Percentiles rank a stretch among this genome's conserved stretches.
Conservation (phyloP, 2,113 vertebrate species). For the Lepisosteus osseus region DNA sequence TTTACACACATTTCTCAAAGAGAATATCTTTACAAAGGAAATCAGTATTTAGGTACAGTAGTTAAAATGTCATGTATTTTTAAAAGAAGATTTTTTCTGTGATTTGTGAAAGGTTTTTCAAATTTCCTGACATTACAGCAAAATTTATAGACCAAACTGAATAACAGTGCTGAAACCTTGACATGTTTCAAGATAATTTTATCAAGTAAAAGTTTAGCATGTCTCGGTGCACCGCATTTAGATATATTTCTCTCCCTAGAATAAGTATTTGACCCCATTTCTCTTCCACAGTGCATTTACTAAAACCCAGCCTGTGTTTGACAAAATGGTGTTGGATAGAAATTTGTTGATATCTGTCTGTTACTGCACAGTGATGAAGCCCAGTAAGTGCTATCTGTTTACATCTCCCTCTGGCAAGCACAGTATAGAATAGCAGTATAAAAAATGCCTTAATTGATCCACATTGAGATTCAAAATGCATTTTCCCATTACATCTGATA, state of each 20-base stretch:
- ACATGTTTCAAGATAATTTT: too few species aligned
- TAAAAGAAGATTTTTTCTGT: too few species aligned
- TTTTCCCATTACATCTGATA: constrained; percentile 1
- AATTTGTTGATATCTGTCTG: constrained; percentile 5
- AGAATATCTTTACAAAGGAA: too few species aligned
- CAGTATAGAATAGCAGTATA: constrained; percentile 28
- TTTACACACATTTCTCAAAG: too few species aligned
- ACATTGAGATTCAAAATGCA: constrained; percentile 26
- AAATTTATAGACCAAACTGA: too few species aligned
- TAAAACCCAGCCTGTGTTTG: constrained; percentile 9
- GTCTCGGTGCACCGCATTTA: neutral
- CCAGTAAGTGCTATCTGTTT: constrained; percentile 38
- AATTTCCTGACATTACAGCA: too few species aligned
- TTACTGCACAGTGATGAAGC: constrained; percentile 28
- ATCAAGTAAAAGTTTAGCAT: too few species aligned
- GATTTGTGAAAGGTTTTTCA: too few species aligned
- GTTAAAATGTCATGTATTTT: too few species aligned
- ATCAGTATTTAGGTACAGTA: too few species aligned
- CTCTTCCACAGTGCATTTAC: neutral
- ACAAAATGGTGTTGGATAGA: constrained; percentile 14
- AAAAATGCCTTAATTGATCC: constrained; percentile 31
- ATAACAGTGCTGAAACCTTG: too few species aligned
- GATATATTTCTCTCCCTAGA: constrained; percentile 4
- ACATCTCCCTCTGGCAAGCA: constrained; percentile 28
- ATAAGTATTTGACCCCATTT: neutral